Base-by-base conservation (phyloP, 1,140 invertebrate genomes). In the Diplogasteroides magnus region DNA sequence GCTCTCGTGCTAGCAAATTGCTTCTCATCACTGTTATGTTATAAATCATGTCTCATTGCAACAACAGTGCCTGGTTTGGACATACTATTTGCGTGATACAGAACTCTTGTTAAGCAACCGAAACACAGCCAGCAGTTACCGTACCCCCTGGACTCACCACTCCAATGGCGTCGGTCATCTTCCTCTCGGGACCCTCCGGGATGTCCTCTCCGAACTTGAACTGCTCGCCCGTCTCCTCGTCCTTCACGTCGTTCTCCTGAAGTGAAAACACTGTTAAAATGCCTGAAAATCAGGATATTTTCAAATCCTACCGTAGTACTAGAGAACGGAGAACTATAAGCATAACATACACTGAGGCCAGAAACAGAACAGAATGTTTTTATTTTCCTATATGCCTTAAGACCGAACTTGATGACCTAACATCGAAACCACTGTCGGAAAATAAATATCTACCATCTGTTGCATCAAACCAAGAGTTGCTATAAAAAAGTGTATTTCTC, bases 101-200 rank as follows among this genome's bases (percentile, higher is more conserved):
- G 2, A 31, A 11, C 19, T 29, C 27, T 19, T 27, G 55, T n/a
- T 13, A 32, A 2, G 62, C 29, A 15, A 67, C 55, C 65, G 31
- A 1, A 26, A 19, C 27, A 32, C n/a, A n/a, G n/a, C n/a, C n/a
- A n/a, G n/a, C n/a, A n/a, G n/a, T n/a, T n/a, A n/a, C n/a, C n/a
- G n/a, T n/a, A 56, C 48, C 23, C 13, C 23, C 48, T 56, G 13
- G 13, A n/a, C 48, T 57, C 55, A 85, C 83, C 77, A 92, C 90
- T 75, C 94, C 94, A 61, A 99, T 97, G 69, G 89, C 83, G 83
- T 99, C 97, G 0, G 95, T 98, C 96, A 99, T 98, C 86, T 94
- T 94, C 61, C 97, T 87, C 84, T 99, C 97, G 1, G 97, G 94
- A 86, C 93, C 94, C 86, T 99, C 97, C 2, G 96, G 95, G 81